phyloP scores from a whole-genome alignment of 2,888 invertebrate species.

The Caenorhabditis sp. region DNA sequence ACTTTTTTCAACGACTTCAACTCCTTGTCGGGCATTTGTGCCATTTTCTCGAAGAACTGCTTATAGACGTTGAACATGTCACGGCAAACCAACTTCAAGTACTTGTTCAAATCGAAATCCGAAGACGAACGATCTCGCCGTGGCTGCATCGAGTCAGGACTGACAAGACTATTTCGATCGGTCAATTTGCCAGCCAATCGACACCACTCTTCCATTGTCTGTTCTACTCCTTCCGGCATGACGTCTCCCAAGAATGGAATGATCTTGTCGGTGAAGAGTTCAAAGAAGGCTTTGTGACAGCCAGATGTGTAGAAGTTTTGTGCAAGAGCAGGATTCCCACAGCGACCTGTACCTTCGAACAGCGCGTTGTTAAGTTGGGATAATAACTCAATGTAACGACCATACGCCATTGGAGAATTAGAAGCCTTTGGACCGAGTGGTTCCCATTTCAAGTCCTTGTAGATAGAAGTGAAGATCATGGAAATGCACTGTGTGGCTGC shows the following conservation, averaged over 20 bases:
- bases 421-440: slow-evolving; percentile 5
- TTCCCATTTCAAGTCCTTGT: slow-evolving; percentile 68
- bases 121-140: slow-evolving; percentile 10
- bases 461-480: slow-evolving; percentile 68
- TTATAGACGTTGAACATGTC: slow-evolving; percentile 67
- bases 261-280: slow-evolving; percentile 70
- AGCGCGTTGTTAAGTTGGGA: slow-evolving; percentile 66
- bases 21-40: slow-evolving; percentile 56
- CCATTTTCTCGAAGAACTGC: slow-evolving; percentile 61
- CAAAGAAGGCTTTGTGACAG: slow-evolving; percentile 78
- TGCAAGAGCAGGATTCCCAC: slow-evolving; percentile 51
- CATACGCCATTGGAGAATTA: slow-evolving; percentile 62
- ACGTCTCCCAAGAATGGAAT: slow-evolving; percentile 68
- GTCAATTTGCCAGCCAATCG: slow-evolving; percentile 67
- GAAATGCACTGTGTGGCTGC: slow-evolving; percentile 55
- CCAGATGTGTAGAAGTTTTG: slow-evolving; percentile 77
- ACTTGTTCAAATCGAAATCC: slow-evolving; percentile 62
- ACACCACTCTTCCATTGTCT: slow-evolving; percentile 68
- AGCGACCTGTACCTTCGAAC: slow-evolving; percentile 63
- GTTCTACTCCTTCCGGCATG: slow-evolving; percentile 54
- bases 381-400: slow-evolving; percentile 61
- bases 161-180: slow-evolving; percentile 36
- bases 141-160: not conserved
- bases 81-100: slow-evolving; percentile 57
- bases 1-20: slow-evolving; percentile 57